Evolutionary conservation across 2,888 invertebrate genomes (phyloP).

Genomic region (Exephanes ischioxanthus): DNA sequence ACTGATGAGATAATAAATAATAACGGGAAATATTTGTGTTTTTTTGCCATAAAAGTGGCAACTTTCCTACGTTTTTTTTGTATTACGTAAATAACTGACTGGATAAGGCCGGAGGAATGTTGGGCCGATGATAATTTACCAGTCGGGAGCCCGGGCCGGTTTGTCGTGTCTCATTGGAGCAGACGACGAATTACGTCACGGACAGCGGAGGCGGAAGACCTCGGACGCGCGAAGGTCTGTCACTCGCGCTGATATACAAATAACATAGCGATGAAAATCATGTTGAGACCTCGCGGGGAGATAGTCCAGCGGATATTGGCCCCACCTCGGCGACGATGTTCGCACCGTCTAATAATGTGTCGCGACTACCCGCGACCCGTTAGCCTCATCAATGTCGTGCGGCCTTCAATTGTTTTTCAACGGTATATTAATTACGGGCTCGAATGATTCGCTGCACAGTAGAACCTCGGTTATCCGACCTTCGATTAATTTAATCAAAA

Average conservation of each 20-base stretch:
- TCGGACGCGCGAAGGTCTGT: conserved; percentile 23
- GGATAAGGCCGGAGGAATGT: not conserved
- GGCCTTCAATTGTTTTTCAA: not conserved
- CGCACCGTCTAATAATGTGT: conserved; percentile 1
- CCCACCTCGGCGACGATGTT: not conserved
- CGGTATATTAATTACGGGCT: not conserved
- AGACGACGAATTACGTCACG: conserved; percentile 13
- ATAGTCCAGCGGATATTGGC: conserved; percentile 6
- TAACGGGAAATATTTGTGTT: not conserved
- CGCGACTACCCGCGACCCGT: conserved; percentile 1
- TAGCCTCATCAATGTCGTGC: not conserved
- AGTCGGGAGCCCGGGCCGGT: not conserved
- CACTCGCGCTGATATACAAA: not conserved
- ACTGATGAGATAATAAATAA: not conserved
- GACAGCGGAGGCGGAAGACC: conserved; percentile 17
- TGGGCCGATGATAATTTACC: conserved; percentile 37
- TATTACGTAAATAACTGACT: conserved; percentile 17
- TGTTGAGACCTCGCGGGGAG: not conserved
- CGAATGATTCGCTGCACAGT: too few relatives aligned
- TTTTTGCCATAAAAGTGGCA: too few relatives aligned
- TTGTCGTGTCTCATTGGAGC: conserved; percentile 23
- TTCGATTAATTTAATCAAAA: too few relatives aligned
- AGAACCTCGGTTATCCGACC: too few relatives aligned
- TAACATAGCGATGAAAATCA: not conserved
- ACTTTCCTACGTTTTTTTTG: not conserved